Evolutionary conservation across 2,797 vertebrate genomes (phyloP).

Genomic region (Pangasius krempfi): DNA sequence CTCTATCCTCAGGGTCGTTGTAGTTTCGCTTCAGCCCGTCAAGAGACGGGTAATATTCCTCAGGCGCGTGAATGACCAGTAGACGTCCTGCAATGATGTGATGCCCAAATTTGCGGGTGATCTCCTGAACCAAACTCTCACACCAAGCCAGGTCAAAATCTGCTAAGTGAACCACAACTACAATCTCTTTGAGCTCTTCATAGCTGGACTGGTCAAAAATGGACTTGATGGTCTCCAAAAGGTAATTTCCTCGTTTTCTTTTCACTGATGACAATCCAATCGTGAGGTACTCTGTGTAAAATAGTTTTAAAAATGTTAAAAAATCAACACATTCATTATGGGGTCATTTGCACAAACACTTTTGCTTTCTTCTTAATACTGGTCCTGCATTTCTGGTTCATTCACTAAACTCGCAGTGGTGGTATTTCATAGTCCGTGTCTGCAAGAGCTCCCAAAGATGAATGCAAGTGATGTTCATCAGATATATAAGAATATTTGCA

Average conservation of each 20-base stretch:
- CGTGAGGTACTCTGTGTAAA: conserved; percentile 85
- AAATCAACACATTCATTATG: conserved; percentile 2
- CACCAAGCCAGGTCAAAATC: conserved; percentile 93
- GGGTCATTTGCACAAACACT: neutral
- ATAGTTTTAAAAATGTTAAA: neutral
- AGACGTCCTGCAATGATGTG: conserved; percentile 95
- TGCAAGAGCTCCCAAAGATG: neutral
- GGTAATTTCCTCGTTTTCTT: conserved; percentile 92
- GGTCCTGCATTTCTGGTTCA: neutral
- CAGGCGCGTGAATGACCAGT: conserved; percentile 91
- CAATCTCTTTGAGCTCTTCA: conserved; percentile 95
- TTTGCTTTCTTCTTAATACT: neutral
- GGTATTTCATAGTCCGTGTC: neutral
- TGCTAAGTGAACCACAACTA: conserved; percentile 93
- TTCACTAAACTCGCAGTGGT: neutral
- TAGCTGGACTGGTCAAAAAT: conserved; percentile 99
- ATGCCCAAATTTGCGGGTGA: conserved; percentile 94
- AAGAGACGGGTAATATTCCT: conserved; percentile 90
- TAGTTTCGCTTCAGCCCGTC: conserved; percentile 98
- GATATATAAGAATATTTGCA: neutral
- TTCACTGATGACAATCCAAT: conserved; percentile 95
- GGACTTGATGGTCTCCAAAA: conserved; percentile 96
- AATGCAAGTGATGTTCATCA: neutral
- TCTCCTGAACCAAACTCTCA: conserved; percentile 89
- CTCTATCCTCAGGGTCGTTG: conserved; percentile 93